Conservation (phyloP, 2,888 invertebrate species). For the Cheilosia urbana region DNA sequence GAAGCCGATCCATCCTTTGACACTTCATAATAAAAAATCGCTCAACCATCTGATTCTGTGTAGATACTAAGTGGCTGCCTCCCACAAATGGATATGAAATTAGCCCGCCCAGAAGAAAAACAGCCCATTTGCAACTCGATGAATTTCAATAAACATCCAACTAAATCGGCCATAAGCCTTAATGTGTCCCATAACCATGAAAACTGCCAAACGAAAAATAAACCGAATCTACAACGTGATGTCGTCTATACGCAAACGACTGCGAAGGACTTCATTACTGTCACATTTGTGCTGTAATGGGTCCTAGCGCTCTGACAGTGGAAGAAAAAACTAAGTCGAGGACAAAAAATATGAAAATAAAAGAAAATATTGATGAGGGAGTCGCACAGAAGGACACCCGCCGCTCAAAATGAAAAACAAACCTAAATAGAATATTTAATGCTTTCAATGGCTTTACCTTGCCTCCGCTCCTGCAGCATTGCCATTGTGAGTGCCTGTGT, state of each 20-base stretch:
- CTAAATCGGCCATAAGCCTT: constrained; percentile 54
- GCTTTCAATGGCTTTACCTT: constrained; percentile 53
- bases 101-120: constrained; percentile 40
- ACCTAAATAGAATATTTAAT: constrained; percentile 69
- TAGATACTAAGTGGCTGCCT: constrained; percentile 1
- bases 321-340: not conserved
- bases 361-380: constrained; percentile 10
- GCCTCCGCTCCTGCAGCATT: constrained; percentile 13
- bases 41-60: not conserved
- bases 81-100: constrained; percentile 47
- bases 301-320: constrained; percentile 32
- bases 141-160: constrained; percentile 60
- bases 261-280: constrained; percentile 65
- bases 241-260: constrained; percentile 48
- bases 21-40: constrained; percentile 20
- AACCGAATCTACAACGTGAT: constrained; percentile 37
- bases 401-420: constrained; percentile 31
- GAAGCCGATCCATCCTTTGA: no score
- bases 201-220: constrained; percentile 43
- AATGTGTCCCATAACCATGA: constrained; percentile 54
- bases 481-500: constrained; percentile 19
- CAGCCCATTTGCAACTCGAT: constrained; percentile 54
- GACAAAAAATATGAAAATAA: constrained; percentile 46
- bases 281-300: constrained; percentile 38
- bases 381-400: constrained; percentile 26